phyloP scores from a whole-genome alignment of 2,797 vertebrate genomes.

The Graptemys geographica region DNA sequence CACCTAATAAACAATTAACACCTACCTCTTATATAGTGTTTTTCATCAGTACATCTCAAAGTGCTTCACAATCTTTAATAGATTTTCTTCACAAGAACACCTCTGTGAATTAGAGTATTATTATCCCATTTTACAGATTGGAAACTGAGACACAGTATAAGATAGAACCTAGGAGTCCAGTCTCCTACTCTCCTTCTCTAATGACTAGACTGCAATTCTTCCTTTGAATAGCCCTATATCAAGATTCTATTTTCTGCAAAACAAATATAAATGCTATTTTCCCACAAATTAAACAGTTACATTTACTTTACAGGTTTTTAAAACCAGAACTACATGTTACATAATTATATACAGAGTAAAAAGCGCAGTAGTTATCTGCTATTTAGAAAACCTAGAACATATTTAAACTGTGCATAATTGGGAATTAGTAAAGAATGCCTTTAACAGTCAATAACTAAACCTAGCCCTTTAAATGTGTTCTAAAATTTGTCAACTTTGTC shows the following conservation, averaged over 20 bases:
- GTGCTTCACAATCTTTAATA: too few relatives aligned
- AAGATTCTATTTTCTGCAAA: not conserved
- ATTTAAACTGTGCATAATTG: not conserved
- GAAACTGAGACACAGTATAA: too few relatives aligned
- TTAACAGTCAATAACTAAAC: not conserved
- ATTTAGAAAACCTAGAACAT: not conserved
- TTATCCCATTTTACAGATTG: too few relatives aligned
- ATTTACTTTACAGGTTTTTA: not conserved
- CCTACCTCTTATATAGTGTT: too few relatives aligned
- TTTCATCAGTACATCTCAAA: too few relatives aligned
- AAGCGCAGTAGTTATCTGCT: not conserved
- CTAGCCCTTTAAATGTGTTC: slow-evolving; percentile 4
- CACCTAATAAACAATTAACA: not conserved
- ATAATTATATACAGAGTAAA: not conserved
- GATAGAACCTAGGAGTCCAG: rapidly evolving
- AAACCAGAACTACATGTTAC: not conserved
- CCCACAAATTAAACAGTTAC: not conserved
- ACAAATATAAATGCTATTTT: not conserved
- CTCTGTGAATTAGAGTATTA: too few relatives aligned
- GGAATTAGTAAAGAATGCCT: not conserved
- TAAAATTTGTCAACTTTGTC: not conserved
- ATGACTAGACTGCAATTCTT: rapidly evolving
- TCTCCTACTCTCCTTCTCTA: not conserved
- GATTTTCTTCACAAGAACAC: too few relatives aligned
- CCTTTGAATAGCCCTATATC: not conserved